Base-by-base conservation (phyloP, 1,140 invertebrate genomes). In the Drosophila tsacasi region DNA sequence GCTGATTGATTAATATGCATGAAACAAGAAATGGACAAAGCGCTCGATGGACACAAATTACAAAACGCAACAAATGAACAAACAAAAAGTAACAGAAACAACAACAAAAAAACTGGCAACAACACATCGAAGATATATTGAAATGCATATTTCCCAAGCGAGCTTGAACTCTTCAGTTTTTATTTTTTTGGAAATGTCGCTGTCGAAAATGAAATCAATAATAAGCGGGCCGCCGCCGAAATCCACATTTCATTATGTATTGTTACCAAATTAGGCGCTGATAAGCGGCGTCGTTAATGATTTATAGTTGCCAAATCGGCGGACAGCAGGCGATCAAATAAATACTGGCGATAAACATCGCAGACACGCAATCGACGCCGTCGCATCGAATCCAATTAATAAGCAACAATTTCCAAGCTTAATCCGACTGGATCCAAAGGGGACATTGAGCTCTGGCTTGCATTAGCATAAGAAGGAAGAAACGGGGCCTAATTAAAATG, bases 1-100 rank as follows among this genome's bases (percentile, higher is more conserved):
- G 46, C 73, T 81, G 81, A 90, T 90, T 85, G 81, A 90, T 85
- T 90, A 85, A 90, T 72, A 90, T 90, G 79, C 79, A 68, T 57
- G 81, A 73, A 75, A 80, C 57, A 68, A 81, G 63, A 71, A 78
- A 57, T 57, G 44, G 68, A 46, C 64, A 80, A 71, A 80, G 55
- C 57, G 59, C 57, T 64, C 73, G 67, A 78, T 80, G 77, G 80
- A 78, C 81, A 75, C 78, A 90, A 80, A 74, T 87, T 87, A 84
- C 83, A 83, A 89, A 89, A 89, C 65, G 64, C 63, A 66, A 72
- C 75, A 78, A 69, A 62, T 40, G 57, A 47, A 60, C 64, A 76
- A 77, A 76, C 57, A 46, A 40, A 39, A 40, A 69, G 39, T n/a
- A 42, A 58, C 54, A 55, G 8, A 46, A 55, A 67, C 46, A 67